These are phyloP conservation scores for Kobus ellipsiprymnus DNA, from an alignment of 2,113 vertebrate genomes.

Conservation along the genomic window DNA sequence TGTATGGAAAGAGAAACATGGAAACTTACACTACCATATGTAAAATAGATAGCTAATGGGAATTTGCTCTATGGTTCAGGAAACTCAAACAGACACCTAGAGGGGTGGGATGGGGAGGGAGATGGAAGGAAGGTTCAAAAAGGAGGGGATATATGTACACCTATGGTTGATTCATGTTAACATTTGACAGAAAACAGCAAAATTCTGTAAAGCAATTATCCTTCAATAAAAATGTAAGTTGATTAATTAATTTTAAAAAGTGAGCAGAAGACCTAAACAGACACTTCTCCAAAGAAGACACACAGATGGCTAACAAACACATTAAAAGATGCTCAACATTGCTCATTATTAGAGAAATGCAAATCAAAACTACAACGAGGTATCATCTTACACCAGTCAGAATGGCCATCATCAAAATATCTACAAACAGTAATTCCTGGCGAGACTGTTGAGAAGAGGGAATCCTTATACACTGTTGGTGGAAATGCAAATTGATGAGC, in stretches of 20 bases:
- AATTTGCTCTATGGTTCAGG: neutral
- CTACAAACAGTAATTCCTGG: neutral
- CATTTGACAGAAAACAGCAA: neutral
- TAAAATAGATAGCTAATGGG: neutral
- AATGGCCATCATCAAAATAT: neutral
- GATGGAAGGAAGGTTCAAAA: neutral
- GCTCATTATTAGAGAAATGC: neutral
- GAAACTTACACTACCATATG: neutral
- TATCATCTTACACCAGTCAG: neutral
- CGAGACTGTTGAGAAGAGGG: neutral
- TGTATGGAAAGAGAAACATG: neutral
- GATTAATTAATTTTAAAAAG: neutral
- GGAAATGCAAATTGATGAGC: neutral
- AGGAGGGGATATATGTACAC: neutral
- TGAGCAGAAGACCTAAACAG: neutral
- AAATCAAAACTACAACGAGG: neutral
- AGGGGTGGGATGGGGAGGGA: neutral
- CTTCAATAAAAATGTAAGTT: neutral
- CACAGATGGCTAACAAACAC: neutral
- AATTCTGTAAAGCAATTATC: neutral
- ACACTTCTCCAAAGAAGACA: neutral
- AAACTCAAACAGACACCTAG: neutral
- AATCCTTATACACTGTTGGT: neutral
- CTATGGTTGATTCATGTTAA: neutral
- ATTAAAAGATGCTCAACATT: neutral